Base-by-base conservation (phyloP, 2,888 invertebrate species). In the Lasioglossum zephyrum region DNA sequence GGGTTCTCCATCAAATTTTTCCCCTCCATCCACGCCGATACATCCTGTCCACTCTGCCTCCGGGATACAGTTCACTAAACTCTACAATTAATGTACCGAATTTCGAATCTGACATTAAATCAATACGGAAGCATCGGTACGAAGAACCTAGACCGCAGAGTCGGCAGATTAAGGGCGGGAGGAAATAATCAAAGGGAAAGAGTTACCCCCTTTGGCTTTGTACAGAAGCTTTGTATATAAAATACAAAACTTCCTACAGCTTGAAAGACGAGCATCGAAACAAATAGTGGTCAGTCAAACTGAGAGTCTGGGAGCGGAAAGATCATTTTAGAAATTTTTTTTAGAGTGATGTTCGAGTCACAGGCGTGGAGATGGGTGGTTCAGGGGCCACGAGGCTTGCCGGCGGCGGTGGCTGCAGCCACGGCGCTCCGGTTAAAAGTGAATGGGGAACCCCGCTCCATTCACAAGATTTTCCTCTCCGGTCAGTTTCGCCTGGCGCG, bases 381-480 rank as follows among this genome's bases (percentile, higher is more conserved):
- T 73, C 49, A 31, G 18, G 47, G 49, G 49, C 47, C 73, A 31
- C 18, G 9, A 8, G 49, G 60, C 60, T 26, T 39, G 39, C 49
- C 49, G 13, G 47, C 3, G 16, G 5, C 26, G 31, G 5, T 16
- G 31, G 18, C 49, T 47, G 76, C 18, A 49, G 73, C 47, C 79
- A 9, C 53, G 66, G 47, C 66, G 82, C 63, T 81, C 85, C 91
- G 91, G 88, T 93, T 93, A 93, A 94, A 94, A 94, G 94, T 94
- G 94, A 94, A 94, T 94, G 94, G 94, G 92, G 92, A 92, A 93
- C 92, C 92, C 92, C 87, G 93, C 92, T 94, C 66, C 94, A 94
- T 94, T 94, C 94, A 94, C 93, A 94, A 94, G 92, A 93, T 93
- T 94, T 94, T 93, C 93, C 92, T 92, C 87, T 91, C 89, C 92